A percentile compares a stretch with the other conserved stretches of the same genome.
Conservation (phyloP, 1,140 invertebrate species). For the Drosophila nigromelanica region DNA sequence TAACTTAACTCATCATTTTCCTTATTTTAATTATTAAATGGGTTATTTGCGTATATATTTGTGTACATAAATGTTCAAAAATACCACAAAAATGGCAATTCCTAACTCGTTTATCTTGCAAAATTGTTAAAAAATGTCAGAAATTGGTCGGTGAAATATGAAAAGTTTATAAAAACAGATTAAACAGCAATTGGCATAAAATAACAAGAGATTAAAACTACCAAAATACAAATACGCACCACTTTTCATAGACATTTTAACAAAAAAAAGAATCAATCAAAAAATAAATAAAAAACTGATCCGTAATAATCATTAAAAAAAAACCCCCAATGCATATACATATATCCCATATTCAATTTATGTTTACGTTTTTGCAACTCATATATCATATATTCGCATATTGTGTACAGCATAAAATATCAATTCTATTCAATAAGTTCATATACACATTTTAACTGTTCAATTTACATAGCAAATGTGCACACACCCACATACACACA, state of each 20-base stretch:
- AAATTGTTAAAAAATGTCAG: conserved; percentile 65
- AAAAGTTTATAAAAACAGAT: conserved; percentile 7
- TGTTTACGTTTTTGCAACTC: conserved; percentile 61
- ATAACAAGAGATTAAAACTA: conserved; percentile 2
- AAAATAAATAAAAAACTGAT: neutral
- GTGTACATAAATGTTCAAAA: conserved; percentile 59
- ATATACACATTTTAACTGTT: neutral
- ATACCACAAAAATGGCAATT: conserved; percentile 21
- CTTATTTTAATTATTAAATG: conserved; percentile 58
- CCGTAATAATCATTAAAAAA: conserved; percentile 11
- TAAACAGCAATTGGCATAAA: conserved; percentile 52
- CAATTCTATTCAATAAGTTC: conserved; percentile 29
- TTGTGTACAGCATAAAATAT: conserved; percentile 61
- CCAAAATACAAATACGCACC: conserved; percentile 6
- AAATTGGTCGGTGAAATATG: conserved; percentile 45
- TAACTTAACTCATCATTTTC: conserved; percentile 41
- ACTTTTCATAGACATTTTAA: conserved; percentile 43
- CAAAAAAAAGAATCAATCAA: neutral
- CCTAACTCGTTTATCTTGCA: conserved; percentile 23
- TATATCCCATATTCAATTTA: conserved; percentile 46
- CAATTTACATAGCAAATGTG: conserved; percentile 15
- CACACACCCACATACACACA: neutral
- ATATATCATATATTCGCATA: conserved; percentile 45
- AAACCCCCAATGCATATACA: conserved; percentile 7
- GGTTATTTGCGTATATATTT: conserved; percentile 67